A percentile compares a stretch with the other conserved stretches of the same genome.
Evolutionary conservation across 2,888 invertebrate species (phyloP).

Genomic region (Papilio gigon): DNA sequence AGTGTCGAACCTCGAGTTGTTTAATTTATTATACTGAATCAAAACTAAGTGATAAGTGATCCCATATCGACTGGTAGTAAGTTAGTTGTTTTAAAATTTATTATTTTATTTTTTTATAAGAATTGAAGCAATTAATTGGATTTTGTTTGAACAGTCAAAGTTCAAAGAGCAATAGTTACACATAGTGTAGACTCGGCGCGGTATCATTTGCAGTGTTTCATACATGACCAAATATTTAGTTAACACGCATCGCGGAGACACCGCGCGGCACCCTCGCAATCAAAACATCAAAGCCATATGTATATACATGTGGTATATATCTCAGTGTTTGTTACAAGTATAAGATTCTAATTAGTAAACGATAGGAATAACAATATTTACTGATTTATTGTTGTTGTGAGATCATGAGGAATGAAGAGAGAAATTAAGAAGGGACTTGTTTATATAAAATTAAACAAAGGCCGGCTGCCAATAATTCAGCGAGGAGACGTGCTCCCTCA

Average conservation of each 20-base stretch:
- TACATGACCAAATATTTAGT: slow-evolving; percentile 66
- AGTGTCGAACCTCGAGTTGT: too few relatives aligned
- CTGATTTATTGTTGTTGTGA: not conserved
- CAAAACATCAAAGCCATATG: slow-evolving; percentile 22
- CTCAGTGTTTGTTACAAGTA: not conserved
- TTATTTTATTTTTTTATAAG: not conserved
- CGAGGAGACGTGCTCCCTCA: slow-evolving; percentile 61
- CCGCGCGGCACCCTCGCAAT: slow-evolving; percentile 45
- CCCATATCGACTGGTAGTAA: too few relatives aligned
- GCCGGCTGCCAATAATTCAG: slow-evolving; percentile 42
- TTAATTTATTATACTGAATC: too few relatives aligned
- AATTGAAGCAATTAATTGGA: not conserved
- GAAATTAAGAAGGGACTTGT: slow-evolving; percentile 20
- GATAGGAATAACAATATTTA: not conserved
- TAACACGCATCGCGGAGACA: slow-evolving; percentile 44
- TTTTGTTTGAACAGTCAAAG: not conserved
- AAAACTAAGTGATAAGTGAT: too few relatives aligned
- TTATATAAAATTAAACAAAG: slow-evolving; percentile 38
- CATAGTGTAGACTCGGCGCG: slow-evolving; percentile 56
- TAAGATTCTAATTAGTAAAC: not conserved
- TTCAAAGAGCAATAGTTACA: slow-evolving; percentile 27
- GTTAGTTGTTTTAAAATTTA: too few relatives aligned
- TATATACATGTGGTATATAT: slow-evolving; percentile 40
- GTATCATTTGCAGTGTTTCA: slow-evolving; percentile 66
- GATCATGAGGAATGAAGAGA: not conserved